phyloP scores from a whole-genome alignment of 2,797 vertebrate species.

The Hemibagrus guttatus region DNA sequence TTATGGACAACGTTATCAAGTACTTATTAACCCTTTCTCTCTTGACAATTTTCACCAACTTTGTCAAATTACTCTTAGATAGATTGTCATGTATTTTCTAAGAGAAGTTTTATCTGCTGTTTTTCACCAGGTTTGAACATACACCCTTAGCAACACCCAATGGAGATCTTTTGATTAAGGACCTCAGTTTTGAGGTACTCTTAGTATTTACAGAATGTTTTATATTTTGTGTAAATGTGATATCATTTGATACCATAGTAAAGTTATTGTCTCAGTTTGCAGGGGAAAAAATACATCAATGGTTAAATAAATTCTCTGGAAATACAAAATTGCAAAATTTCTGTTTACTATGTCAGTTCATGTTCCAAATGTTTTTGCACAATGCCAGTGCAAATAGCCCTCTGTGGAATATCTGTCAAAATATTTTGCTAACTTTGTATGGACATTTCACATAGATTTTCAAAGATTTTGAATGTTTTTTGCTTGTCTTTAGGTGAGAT shows the following conservation, averaged over 20 bases:
- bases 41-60: background rate
- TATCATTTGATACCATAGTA: background rate
- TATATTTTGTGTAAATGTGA: background rate
- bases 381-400: background rate
- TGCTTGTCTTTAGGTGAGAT: conserved; percentile 79
- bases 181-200: conserved; percentile 91
- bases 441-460: background rate
- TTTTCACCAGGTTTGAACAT: conserved; percentile 86
- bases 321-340: background rate
- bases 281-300: background rate
- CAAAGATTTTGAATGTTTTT: background rate
- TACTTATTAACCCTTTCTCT: conserved; percentile 58
- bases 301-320: background rate
- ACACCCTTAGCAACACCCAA: conserved; percentile 94
- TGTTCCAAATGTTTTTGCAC: background rate
- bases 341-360: background rate
- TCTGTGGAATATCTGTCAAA: background rate
- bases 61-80: background rate
- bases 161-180: conserved; percentile 90
- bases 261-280: background rate
- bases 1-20: conserved; percentile 92
- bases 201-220: background rate
- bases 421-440: background rate
- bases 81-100: background rate
- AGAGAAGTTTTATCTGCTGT: conserved; percentile 19